Percentiles rank a stretch among this genome's conserved stretches.
Conservation (phyloP, 2,888 invertebrate genomes). For the Xestia xanthographa region DNA sequence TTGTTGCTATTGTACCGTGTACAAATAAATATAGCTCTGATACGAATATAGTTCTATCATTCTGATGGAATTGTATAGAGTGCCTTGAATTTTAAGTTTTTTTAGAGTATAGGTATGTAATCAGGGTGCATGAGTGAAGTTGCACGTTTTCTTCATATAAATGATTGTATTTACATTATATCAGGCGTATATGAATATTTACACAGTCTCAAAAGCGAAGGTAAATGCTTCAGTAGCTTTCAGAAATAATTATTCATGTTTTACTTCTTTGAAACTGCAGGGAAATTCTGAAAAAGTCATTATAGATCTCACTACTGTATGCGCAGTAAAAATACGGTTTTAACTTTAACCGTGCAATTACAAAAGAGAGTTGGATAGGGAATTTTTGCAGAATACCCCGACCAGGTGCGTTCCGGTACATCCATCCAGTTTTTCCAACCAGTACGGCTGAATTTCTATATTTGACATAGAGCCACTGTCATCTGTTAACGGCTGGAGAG, state of each 20-base stretch:
- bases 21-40: slow-evolving; percentile 7
- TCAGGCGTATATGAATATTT: slow-evolving; percentile 5
- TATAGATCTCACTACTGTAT: not conserved
- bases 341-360: slow-evolving; percentile 12
- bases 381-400: slow-evolving; percentile 15
- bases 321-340: slow-evolving; percentile 14
- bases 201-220: slow-evolving; percentile 1
- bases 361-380: not conserved
- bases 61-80: too few relatives aligned
- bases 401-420: slow-evolving; percentile 29
- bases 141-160: not conserved
- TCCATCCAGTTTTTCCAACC: slow-evolving; percentile 15
- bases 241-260: slow-evolving; percentile 18
- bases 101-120: not conserved
- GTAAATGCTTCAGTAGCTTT: slow-evolving; percentile 12
- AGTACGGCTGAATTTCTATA: slow-evolving; percentile 24
- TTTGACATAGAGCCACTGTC: not conserved
- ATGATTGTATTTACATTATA: slow-evolving; percentile 8
- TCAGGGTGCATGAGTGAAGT: not conserved
- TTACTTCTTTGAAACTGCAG: not conserved
- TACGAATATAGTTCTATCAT: not conserved
- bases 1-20: not conserved
- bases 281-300: slow-evolving; percentile 9
- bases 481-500: not conserved
- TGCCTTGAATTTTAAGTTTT: not conserved